Evolutionary conservation across 2,113 vertebrate genomes (phyloP), one percentile per base, ranked within the genome.

Genomic region (Merops nubicus): DNA sequence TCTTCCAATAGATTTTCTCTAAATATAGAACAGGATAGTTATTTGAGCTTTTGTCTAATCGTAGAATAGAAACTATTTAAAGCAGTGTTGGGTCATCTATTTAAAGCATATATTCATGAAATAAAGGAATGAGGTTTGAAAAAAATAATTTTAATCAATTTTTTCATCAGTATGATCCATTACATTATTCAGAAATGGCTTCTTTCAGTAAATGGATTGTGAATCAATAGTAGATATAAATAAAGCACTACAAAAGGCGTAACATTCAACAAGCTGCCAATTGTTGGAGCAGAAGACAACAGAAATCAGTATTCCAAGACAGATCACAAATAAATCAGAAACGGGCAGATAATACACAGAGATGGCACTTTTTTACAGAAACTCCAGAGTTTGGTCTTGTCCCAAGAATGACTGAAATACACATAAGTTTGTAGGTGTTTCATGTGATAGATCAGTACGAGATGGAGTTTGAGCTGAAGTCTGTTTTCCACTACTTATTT

Each of bases 151-250:
- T 97, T 91, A 21, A 96, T 96, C 72, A 84, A 87, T 96, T 93
- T 91, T 93, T 89, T 91, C 67, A 74, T 74, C 93, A 94, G 62
- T 69, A 69, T 10, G 8, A 62, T 85, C 72, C 79, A 95, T 75
- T 48, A 33, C 6, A 9, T 70, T 92, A 86, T 96, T 97, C 85
- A 97, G 96, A 94, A 98, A 96, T 93, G 70, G 70, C 94, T 97
- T 97, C 85, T 96, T 97, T 97, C 86, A 96, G 77, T 96, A 98
- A 97, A 88, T 96, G 95, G 93, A 94, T 56, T 78, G 42, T 74
- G 70, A 97, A 97, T 98, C 97, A 94, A 98, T 98, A 98, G 64
- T 56, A 93, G 88, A 94, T 97, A 86, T 92, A 97, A 97, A 98
- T 91, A 94, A 91, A 80, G 47, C 43, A 70, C 62, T 53, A 96